These are phyloP conservation scores for Trichogramma evanescens DNA, from an alignment of 2,888 invertebrate genomes.

Conservation along the genomic window DNA sequence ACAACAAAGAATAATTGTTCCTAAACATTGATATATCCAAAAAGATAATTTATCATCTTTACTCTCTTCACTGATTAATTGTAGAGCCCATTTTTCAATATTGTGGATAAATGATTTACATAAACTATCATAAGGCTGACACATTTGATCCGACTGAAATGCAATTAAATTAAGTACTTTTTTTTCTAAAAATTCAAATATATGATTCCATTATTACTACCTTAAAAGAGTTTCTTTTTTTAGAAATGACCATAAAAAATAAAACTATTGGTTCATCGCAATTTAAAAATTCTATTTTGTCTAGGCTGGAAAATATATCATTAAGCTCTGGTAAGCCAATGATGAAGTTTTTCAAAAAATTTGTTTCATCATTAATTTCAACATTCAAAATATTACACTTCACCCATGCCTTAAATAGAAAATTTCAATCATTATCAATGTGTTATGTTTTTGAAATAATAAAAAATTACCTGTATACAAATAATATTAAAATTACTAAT, in stretches of 20 bases:
- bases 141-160: slow-evolving; percentile 14
- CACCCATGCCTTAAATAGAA: slow-evolving; percentile 37
- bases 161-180: not conserved
- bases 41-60: slow-evolving; percentile 33
- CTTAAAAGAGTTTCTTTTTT: slow-evolving; percentile 28
- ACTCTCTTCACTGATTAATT: slow-evolving; percentile 36
- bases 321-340: slow-evolving; percentile 31
- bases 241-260: slow-evolving; percentile 33
- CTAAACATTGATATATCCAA: slow-evolving; percentile 40
- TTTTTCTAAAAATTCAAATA: not conserved
- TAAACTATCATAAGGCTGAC: slow-evolving; percentile 27
- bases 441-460: not conserved
- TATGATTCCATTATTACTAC: slow-evolving; percentile 24
- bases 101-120: slow-evolving; percentile 37
- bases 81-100: slow-evolving; percentile 40
- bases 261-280: slow-evolving; percentile 33
- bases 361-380: slow-evolving; percentile 28
- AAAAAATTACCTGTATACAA: slow-evolving; percentile 35
- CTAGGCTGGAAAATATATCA: slow-evolving; percentile 30
- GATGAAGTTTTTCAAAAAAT: slow-evolving; percentile 32
- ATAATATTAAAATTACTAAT: slow-evolving; percentile 34
- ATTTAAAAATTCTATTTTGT: slow-evolving; percentile 31
- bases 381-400: slow-evolving; percentile 37
- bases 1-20: slow-evolving; percentile 37
- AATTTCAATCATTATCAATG: not conserved